phyloP scores from a whole-genome alignment of 1,140 invertebrate species.

The Pemphigus obesinymphae region DNA sequence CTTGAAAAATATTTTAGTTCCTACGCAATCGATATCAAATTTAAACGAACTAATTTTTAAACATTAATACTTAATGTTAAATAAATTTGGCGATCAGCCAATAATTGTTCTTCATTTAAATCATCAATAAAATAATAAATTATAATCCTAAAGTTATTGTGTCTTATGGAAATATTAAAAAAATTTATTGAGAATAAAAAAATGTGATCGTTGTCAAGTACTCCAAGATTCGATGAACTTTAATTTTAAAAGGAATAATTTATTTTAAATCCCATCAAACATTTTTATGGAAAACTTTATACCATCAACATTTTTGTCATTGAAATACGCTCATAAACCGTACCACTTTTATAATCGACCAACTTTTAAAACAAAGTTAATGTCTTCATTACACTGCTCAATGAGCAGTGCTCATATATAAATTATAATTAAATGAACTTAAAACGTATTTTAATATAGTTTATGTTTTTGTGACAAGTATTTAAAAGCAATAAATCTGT shows the following conservation, averaged over 20 bases:
- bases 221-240: not conserved
- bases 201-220: not conserved
- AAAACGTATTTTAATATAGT: not conserved
- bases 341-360: not conserved
- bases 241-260: not conserved
- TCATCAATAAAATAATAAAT: no score
- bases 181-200: not conserved
- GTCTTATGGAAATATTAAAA: no score
- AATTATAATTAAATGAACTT: not conserved
- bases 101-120: no score
- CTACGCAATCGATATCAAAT: no score
- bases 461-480: no score
- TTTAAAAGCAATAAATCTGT: no score
- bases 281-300: not conserved
- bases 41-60: no score
- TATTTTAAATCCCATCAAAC: not conserved
- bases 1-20: no score
- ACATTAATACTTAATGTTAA: no score
- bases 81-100: no score
- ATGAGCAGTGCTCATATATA: no score
- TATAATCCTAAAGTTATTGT: no score
- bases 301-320: not conserved
- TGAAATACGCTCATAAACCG: not conserved
- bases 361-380: not conserved
- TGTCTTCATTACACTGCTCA: not conserved